Evolutionary conservation across 2,113 vertebrate genomes (phyloP).

Genomic region (Leuciscus idus): DNA sequence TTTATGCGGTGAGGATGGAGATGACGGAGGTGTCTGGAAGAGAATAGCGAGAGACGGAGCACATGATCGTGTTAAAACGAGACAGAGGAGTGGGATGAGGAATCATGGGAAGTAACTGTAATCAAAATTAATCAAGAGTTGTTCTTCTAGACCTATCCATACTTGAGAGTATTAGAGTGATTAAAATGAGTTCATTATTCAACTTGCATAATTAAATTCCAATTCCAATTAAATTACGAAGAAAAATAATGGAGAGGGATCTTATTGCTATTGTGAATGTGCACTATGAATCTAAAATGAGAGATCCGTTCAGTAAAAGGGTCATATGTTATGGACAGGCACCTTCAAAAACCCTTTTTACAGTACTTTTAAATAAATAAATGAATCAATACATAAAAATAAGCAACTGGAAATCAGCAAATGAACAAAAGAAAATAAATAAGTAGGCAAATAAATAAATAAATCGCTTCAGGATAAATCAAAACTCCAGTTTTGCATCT

Average conservation of each 20-base stretch:
- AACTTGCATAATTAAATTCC: slow-evolving; percentile 43
- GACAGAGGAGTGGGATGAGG: slow-evolving; percentile 36
- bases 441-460: not conserved
- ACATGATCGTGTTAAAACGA: slow-evolving; percentile 8
- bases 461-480: not conserved
- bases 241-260: slow-evolving; percentile 33
- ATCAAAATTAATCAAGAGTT: slow-evolving; percentile 41
- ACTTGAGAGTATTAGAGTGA: slow-evolving; percentile 34
- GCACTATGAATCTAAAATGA: slow-evolving; percentile 25
- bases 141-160: slow-evolving; percentile 19
- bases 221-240: slow-evolving; percentile 36
- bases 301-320: not conserved
- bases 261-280: slow-evolving; percentile 23
- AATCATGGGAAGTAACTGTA: slow-evolving; percentile 29
- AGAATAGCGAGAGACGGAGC: slow-evolving; percentile 17
- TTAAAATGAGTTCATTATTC: slow-evolving; percentile 40
- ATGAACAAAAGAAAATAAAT: no score
- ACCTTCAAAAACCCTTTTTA: not conserved
- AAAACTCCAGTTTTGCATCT: not conserved
- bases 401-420: not conserved
- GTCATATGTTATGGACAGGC: not conserved
- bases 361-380: not conserved
- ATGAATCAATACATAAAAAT: not conserved
- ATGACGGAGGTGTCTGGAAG: slow-evolving; percentile 17
- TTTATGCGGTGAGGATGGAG: slow-evolving; percentile 17